Percentiles rank a stretch among this genome's conserved stretches.
These are phyloP conservation scores for Tricholaema leucomelas DNA, from an alignment of 2,113 vertebrate genomes.

Conservation along the genomic window DNA sequence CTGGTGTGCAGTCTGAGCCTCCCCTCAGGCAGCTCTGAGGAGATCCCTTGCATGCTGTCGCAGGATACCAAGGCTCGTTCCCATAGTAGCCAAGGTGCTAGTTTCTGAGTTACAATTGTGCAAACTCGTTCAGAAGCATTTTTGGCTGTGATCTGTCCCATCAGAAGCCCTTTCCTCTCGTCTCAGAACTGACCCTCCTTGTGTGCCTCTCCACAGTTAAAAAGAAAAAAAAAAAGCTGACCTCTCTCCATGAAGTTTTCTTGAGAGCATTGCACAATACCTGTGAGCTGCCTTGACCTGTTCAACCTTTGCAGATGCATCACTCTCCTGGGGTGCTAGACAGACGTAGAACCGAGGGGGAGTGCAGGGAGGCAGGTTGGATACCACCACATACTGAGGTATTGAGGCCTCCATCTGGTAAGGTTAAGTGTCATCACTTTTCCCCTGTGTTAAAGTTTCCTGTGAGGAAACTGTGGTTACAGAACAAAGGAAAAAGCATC, in stretches of 20 bases:
- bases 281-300: slow-evolving; percentile 35
- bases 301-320: slow-evolving; percentile 75
- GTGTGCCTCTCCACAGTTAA: neutral
- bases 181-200: neutral
- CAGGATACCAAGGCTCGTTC: neutral
- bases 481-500: neutral
- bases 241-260: slow-evolving; percentile 46
- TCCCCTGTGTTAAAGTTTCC: neutral
- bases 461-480: neutral
- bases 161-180: neutral
- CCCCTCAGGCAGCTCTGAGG: neutral
- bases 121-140: neutral
- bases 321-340: slow-evolving; percentile 29
- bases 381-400: neutral
- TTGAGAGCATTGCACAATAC: slow-evolving; percentile 54
- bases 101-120: neutral
- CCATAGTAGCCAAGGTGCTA: neutral
- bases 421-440: slow-evolving; percentile 4
- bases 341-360: slow-evolving; percentile 49
- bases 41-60: neutral
- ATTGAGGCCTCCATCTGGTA: neutral
- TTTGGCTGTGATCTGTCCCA: neutral
- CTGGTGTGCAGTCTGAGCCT: neutral
- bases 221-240: neutral
- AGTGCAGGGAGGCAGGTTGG: slow-evolving; percentile 51